These are phyloP conservation scores for Poecilia picta DNA, from an alignment of 2,797 vertebrate species.

Conservation along the genomic window DNA sequence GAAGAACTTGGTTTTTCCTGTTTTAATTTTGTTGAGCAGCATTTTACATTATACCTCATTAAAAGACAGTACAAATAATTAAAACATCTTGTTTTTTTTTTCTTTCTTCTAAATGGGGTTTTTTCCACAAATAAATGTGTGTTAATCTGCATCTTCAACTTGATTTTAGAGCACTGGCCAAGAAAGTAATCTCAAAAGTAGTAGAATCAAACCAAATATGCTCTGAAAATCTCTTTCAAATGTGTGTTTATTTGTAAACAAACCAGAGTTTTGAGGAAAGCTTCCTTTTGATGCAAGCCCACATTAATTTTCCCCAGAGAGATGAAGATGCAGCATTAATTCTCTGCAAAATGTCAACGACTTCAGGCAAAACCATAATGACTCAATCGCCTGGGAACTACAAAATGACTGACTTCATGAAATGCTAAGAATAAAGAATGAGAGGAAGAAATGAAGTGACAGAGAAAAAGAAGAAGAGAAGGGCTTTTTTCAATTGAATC, in stretches of 20 bases:
- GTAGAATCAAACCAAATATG: not conserved
- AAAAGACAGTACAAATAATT: not conserved
- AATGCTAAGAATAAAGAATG: not conserved
- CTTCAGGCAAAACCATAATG: constrained; percentile 13
- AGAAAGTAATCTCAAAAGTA: not conserved
- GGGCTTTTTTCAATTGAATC: not conserved
- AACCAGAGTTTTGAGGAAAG: not conserved
- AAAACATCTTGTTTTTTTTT: not conserved
- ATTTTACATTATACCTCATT: not conserved
- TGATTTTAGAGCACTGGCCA: not conserved
- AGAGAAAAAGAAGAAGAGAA: not conserved
- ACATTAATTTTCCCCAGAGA: constrained; percentile 14
- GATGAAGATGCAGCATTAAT: not conserved
- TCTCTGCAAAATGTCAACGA: constrained; percentile 29
- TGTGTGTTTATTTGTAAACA: not conserved
- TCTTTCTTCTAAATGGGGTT: no score
- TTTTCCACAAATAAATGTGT: not conserved
- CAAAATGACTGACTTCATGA: not conserved
- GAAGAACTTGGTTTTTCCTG: not conserved
- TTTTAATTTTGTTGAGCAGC: not conserved
- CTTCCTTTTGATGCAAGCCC: constrained; percentile 3
- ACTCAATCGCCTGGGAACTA: not conserved
- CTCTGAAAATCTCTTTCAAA: constrained; percentile 5
- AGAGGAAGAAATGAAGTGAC: not conserved
- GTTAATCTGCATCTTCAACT: not conserved